Conservation (phyloP, 2,888 invertebrate species). For the Leptogaster cylindrica region DNA sequence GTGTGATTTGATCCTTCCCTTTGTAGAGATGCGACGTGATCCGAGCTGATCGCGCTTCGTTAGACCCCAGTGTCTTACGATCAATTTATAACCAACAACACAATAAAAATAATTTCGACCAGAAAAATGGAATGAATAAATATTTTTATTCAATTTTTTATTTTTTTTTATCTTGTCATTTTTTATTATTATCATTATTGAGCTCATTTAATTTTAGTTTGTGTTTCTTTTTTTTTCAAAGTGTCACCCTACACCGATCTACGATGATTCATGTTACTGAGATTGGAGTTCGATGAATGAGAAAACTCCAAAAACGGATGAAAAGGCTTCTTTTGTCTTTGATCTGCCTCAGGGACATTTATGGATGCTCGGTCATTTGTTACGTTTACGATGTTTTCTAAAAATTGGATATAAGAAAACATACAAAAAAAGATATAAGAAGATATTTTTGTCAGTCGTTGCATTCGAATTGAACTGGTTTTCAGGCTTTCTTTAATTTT, state of each 20-base stretch:
- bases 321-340: conserved; percentile 22
- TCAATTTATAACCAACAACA: conserved; percentile 20
- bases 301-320: neutral
- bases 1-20: conserved; percentile 1
- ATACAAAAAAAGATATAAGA: conserved; percentile 23
- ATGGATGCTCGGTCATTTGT: conserved; percentile 35
- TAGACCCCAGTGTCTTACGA: conserved; percentile 13
- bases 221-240: too few species aligned
- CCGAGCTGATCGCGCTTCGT: neutral
- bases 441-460: neutral
- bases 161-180: conserved; percentile 24
- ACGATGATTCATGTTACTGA: neutral
- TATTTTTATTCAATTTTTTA: conserved; percentile 28
- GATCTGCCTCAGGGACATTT: conserved; percentile 31
- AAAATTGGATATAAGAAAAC: too few species aligned
- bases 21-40: neutral
- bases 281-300: neutral
- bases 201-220: conserved; percentile 32
- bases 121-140: conserved; percentile 23
- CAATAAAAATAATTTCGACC: neutral
- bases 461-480: neutral
- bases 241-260: conserved; percentile 18
- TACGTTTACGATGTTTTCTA: conserved; percentile 30
- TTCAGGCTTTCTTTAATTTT: conserved; percentile 27
- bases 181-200: conserved; percentile 34